Percentiles rank a stretch among this genome's conserved stretches.
phyloP scores from a whole-genome alignment of 2,113 vertebrate species.

The Drymodes brunneopygia region DNA sequence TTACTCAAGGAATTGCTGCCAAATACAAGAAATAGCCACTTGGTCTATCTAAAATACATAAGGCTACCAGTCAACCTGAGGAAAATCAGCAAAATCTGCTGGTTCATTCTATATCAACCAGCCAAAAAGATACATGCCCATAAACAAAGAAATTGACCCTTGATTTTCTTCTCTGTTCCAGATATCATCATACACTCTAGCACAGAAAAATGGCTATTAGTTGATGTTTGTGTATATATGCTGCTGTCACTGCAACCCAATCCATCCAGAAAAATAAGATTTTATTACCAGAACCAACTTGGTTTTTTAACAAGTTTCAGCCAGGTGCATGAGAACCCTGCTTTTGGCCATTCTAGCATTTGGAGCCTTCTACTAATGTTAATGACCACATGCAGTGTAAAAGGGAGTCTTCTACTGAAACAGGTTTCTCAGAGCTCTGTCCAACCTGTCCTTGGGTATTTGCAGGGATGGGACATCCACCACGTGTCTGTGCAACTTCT shows the following conservation, averaged over 20 bases:
- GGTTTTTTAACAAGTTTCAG: neutral
- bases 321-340: neutral
- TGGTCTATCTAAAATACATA: neutral
- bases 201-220: neutral
- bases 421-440: neutral
- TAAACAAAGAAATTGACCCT: neutral
- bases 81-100: neutral
- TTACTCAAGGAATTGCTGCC: neutral
- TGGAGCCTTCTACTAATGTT: neutral
- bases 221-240: neutral
- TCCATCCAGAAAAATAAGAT: neutral
- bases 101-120: neutral
- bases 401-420: neutral
- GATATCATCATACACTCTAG: neutral
- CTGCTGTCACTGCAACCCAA: neutral
- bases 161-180: neutral
- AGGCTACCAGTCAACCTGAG: neutral
- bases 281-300: neutral
- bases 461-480: too few relatives aligned
- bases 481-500: rapidly evolving
- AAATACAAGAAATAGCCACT: neutral
- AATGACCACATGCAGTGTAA: neutral
- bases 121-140: neutral
- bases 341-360: neutral
- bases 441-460: neutral